Conservation (phyloP, 2,797 vertebrate genomes). For the Acanthornis magna region DNA sequence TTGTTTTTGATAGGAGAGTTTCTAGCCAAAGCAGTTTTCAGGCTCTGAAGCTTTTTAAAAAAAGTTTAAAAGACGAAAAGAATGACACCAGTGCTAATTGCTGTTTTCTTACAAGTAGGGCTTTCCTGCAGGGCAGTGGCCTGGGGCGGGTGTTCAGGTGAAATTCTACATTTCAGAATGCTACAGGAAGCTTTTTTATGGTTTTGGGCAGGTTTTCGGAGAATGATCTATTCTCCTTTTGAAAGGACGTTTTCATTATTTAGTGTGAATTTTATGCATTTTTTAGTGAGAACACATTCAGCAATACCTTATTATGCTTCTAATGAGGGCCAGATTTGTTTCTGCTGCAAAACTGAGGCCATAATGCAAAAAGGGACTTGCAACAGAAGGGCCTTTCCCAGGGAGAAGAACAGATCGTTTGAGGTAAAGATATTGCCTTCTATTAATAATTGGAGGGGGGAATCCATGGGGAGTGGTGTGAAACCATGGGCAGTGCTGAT, state of each 20-base stretch:
- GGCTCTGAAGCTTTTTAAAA: background rate
- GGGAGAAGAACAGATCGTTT: background rate
- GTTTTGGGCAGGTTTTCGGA: background rate
- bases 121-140: background rate
- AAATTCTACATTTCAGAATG: background rate
- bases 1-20: background rate
- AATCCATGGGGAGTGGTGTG: background rate
- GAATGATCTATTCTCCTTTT: background rate
- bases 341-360: background rate
- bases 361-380: background rate
- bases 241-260: background rate
- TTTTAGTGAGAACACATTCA: background rate
- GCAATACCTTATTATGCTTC: background rate
- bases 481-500: background rate
- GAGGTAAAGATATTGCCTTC: background rate
- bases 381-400: background rate
- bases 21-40: background rate
- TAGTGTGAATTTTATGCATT: background rate
- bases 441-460: background rate
- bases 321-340: background rate
- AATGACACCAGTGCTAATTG: background rate
- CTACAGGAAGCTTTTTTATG: background rate
- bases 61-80: background rate
- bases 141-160: background rate
- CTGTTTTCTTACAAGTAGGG: background rate